Conservation (phyloP, 2,113 vertebrate species). For the Lathamus discolor region DNA sequence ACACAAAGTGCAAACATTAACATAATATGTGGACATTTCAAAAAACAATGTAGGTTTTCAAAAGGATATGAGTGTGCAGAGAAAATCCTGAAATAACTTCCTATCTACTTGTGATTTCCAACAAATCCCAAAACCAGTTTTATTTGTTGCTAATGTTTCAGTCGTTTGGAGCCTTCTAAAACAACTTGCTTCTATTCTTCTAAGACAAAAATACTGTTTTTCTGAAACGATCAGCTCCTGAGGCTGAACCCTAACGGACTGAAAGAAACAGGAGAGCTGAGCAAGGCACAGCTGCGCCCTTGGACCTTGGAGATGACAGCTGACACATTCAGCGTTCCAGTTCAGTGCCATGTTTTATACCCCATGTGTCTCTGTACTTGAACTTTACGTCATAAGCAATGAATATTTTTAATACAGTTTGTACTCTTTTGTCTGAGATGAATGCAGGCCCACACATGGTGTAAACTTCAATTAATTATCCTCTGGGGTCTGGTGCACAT, state of each 20-base stretch:
- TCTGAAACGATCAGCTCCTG: neutral
- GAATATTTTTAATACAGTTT: constrained; percentile 20
- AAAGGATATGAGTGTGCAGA: neutral
- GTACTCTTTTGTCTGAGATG: constrained; percentile 40
- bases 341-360: neutral
- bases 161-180: neutral
- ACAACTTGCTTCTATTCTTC: neutral
- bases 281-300: neutral
- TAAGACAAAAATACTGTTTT: neutral
- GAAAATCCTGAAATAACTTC: neutral
- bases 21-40: neutral
- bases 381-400: constrained; percentile 7
- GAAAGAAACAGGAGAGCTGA: neutral
- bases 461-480: constrained; percentile 19
- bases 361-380: neutral
- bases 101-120: neutral
- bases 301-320: neutral
- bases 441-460: constrained; percentile 42
- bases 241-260: neutral
- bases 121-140: neutral
- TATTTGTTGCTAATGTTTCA: neutral
- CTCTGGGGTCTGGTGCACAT: neutral
- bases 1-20: neutral
- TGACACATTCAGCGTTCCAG: neutral
- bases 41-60: neutral